phyloP scores from a whole-genome alignment of 1,140 invertebrate species.

The Lordiphosa stackelbergi region DNA sequence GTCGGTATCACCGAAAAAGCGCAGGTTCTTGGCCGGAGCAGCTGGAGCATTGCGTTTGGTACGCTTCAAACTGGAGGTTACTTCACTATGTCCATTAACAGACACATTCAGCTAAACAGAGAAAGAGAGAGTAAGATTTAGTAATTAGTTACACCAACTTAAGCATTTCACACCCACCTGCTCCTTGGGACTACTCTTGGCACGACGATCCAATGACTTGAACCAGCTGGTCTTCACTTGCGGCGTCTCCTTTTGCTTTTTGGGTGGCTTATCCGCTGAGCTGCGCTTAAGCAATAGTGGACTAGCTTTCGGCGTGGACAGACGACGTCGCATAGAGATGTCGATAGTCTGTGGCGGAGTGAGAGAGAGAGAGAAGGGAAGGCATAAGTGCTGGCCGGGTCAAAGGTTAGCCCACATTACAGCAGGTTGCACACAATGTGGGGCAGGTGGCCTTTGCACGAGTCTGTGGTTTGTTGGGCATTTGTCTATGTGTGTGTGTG shows the following conservation, averaged over 20 bases:
- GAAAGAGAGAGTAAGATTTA: not conserved
- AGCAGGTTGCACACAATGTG: slow-evolving; percentile 64
- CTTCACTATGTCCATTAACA: slow-evolving; percentile 77
- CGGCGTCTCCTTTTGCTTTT: slow-evolving; percentile 47
- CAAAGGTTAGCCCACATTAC: slow-evolving; percentile 44
- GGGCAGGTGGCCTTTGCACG: slow-evolving; percentile 69
- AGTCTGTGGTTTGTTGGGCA: slow-evolving; percentile 7
- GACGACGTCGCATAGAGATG: slow-evolving; percentile 81
- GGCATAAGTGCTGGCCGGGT: slow-evolving; percentile 21
- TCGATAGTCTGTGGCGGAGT: slow-evolving; percentile 52
- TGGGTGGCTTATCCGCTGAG: slow-evolving; percentile 62
- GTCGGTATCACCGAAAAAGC: slow-evolving; percentile 90
- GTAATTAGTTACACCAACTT: too few relatives aligned
- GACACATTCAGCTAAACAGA: slow-evolving; percentile 52
- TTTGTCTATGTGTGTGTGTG: slow-evolving; percentile 4
- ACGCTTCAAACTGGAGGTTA: slow-evolving; percentile 76
- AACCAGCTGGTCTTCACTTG: slow-evolving; percentile 80
- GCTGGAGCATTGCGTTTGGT: slow-evolving; percentile 76
- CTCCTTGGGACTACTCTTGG: slow-evolving; percentile 77
- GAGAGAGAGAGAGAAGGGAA: not conserved
- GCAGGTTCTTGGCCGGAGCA: slow-evolving; percentile 82
- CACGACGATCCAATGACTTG: slow-evolving; percentile 81
- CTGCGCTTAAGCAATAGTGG: slow-evolving; percentile 77
- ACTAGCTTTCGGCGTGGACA: slow-evolving; percentile 85
- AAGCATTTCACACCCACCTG: slow-evolving; percentile 25